Evolutionary conservation across 2,888 invertebrate genomes (phyloP), one percentile per base, ranked within the genome.

Genomic region (Hyles lineata): DNA sequence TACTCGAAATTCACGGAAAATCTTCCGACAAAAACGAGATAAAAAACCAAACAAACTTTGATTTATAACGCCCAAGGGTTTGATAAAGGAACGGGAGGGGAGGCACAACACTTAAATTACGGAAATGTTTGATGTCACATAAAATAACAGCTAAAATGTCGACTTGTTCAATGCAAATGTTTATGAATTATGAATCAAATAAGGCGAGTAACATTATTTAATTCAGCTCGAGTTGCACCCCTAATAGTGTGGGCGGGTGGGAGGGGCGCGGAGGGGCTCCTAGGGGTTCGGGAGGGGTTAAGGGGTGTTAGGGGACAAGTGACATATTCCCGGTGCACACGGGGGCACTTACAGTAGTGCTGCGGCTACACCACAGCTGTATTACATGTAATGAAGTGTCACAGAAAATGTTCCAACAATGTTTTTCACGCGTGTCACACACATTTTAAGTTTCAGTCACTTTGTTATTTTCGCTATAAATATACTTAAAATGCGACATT

Each of bases 311-410:
- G 77, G 84, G 86, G 85, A 88, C 90, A 87, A 84, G 89, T 91
- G 92, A 92, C 92, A 92, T 91, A 91, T 92, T 92, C 91, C 86
- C 90, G 88, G 85, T 86, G 82, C 87, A 83, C 89, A 79, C 85
- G 88, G 87, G 88, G 83, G 88, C 89, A 87, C 89, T 90, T 90
- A 89, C 85, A 81, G 80, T 79, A 81, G 85, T 85, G 86, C 85
- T 86, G 87, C 81, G 87, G 89, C 82, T 83, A 86, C 87, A 85
- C 59, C 85, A 55, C 87, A 43, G 43, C 43, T 84, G 84, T 88
- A 86, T 85, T 87, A 87, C 86, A 83, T 79, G 85, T 92, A 91
- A 91, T 89, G 87, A 87, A 89, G 87, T 86, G 82, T 83, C 82
- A 78, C 80, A 82, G 82, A 81, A 82, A 85, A 86, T 84, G 80